Percentiles rank a stretch among this genome's conserved stretches.
phyloP scores from a whole-genome alignment of 2,888 invertebrate species.

The Thymelicus sylvestris region DNA sequence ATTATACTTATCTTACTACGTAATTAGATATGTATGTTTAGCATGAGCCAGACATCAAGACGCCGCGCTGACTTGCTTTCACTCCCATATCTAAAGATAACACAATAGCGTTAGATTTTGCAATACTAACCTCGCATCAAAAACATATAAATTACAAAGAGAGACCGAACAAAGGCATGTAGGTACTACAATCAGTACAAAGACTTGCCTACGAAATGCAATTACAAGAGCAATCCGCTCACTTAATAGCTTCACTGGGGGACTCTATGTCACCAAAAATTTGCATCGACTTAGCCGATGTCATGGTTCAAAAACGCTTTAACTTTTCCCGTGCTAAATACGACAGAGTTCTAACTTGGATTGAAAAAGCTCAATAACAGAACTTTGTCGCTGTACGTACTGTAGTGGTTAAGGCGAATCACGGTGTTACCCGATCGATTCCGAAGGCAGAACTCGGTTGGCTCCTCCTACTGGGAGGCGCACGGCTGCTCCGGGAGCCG shows the following conservation, averaged over 20 bases:
- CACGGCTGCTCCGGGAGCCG: conserved; percentile 79
- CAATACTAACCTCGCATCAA: conserved; percentile 55
- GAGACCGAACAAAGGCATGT: conserved; percentile 62
- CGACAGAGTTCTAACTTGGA: conserved; percentile 59
- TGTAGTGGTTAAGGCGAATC: conserved; percentile 61
- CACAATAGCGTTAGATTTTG: conserved; percentile 42
- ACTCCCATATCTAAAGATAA: conserved; percentile 55
- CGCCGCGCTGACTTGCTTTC: conserved; percentile 50
- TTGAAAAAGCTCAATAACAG: conserved; percentile 42
- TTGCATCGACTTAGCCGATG: conserved; percentile 62
- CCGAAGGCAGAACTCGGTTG: conserved; percentile 75
- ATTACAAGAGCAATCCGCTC: conserved; percentile 79
- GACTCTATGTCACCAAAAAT: conserved; percentile 78
- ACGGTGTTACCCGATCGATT: conserved; percentile 75
- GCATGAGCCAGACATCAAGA: background rate
- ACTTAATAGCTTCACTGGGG: conserved; percentile 73
- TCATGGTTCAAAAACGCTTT: conserved; percentile 55
- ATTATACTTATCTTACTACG: no score
- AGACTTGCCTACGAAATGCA: conserved; percentile 81
- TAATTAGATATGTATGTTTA: background rate
- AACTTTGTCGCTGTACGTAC: conserved; percentile 55
- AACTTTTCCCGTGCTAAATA: conserved; percentile 44
- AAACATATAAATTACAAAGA: conserved; percentile 65
- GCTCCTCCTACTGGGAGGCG: conserved; percentile 81
- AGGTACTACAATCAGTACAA: conserved; percentile 59